Evolutionary conservation across 2,797 vertebrate genomes (phyloP).

Genomic region (Momotus momota): DNA sequence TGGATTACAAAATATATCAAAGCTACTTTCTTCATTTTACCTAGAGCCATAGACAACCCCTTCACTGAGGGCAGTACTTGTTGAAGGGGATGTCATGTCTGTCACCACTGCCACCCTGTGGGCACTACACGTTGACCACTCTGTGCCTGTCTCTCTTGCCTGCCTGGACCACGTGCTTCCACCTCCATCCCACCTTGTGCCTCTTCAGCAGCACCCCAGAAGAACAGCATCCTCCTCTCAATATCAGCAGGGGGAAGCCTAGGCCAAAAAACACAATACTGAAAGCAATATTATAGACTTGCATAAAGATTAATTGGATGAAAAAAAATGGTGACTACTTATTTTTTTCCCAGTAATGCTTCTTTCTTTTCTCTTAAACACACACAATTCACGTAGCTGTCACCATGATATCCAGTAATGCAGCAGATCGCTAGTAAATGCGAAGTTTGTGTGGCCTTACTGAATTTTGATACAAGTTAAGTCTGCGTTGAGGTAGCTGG

Average conservation of each 20-base stretch:
- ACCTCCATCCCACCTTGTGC: not conserved
- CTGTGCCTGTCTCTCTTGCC: not conserved
- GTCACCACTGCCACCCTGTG: not conserved
- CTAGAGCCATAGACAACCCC: fast-evolving
- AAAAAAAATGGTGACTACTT: not conserved
- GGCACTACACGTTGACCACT: not conserved
- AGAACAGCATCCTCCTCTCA: not conserved
- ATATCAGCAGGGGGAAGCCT: fast-evolving
- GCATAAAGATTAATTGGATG: not conserved
- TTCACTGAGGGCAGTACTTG: not conserved
- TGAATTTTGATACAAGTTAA: not conserved
- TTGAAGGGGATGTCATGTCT: fast-evolving
- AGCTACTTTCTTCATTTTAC: not conserved
- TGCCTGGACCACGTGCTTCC: not conserved
- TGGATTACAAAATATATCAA: not conserved
- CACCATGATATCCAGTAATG: not conserved
- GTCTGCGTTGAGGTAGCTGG: not conserved
- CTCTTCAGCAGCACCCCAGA: fast-evolving
- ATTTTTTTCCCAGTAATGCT: not conserved
- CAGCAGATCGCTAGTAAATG: not conserved
- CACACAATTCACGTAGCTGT: not conserved
- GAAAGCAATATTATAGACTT: not conserved
- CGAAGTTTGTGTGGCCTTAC: not conserved
- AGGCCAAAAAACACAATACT: not conserved
- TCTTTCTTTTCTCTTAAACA: not conserved